phyloP scores from a whole-genome alignment of 2,797 vertebrate genomes.

The Todus mexicanus region DNA sequence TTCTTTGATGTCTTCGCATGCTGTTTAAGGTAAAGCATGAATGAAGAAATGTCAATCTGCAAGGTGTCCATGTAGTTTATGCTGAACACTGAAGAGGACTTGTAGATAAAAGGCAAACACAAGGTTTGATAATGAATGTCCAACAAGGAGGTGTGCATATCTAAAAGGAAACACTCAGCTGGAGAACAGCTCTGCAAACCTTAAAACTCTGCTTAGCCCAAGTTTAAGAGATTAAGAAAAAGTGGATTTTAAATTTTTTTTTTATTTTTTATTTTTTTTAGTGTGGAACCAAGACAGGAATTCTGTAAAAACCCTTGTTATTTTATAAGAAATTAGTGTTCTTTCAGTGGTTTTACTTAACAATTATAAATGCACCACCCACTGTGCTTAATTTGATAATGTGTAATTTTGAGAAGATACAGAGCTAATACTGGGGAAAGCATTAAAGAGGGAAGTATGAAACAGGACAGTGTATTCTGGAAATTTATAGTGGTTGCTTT shows the following conservation, averaged over 20 bases:
- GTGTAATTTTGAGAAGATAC: neutral
- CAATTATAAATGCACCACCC: neutral
- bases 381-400: constrained; percentile 17
- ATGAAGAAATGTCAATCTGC: constrained; percentile 98
- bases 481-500: neutral
- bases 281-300: neutral
- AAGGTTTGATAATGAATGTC: constrained; percentile 98
- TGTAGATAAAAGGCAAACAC: constrained; percentile 96
- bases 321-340: neutral
- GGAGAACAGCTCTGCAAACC: constrained; percentile 71
- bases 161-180: constrained; percentile 75
- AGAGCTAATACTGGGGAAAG: neutral
- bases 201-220: constrained; percentile 72
- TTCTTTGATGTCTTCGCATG: constrained; percentile 96
- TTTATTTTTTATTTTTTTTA: neutral
- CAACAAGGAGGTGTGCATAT: constrained; percentile 84
- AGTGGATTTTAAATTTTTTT: neutral
- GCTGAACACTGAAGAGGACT: constrained; percentile 91
- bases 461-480: neutral
- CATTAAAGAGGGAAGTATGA: neutral
- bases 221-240: constrained; percentile 70
- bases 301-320: constrained; percentile 4
- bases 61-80: constrained; percentile 98
- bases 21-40: constrained; percentile 99
- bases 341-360: neutral